Evolutionary conservation across 2,888 invertebrate genomes (phyloP), one percentile per base, ranked within the genome.

Genomic region (Sialis fuliginosa): DNA sequence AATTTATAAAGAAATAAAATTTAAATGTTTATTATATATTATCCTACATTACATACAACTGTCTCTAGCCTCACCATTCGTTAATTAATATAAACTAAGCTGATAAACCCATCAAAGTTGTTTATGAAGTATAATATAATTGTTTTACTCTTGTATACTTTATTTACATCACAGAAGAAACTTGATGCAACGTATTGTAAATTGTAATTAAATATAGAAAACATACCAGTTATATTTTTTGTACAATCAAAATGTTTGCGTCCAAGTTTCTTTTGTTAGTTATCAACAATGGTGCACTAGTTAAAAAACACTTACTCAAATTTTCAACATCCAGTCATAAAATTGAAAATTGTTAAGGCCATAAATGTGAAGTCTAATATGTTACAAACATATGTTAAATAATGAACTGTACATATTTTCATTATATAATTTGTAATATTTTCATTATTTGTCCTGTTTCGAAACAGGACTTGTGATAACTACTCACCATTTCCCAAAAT

Each of bases 281-380:
- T 22, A 22, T 22, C 22, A 22, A 22, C 22, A 22, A 22, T 22
- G 22, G 22, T 22, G 22, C 22, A 22, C 22, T 22, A 22, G 22
- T 22, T 22, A 22, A 22, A 22, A 22, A 22, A 22, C 22, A 22
- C 22, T 22, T 22, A 22, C 22, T 22, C 22, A 22, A 22, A 22
- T 22, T 22, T 22, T 7, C n/a, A 12, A 31, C 40, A 39, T 30
- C 13, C n/a, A 45, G 12, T 32, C 39, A 22, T 33, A 45, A 44
- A 37, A 48, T 49, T 48, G 48, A 48, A 47, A 48, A 45, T 50
- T 39, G 34, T 52, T 52, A 53, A 53, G 53, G 53, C 53, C 53
- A 53, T 53, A 50, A 49, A 50, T 53, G 50, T 52, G 52, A 52
- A 49, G 47, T 50, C 48, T 50, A 51, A 52, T 50, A 46, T 47